Evolutionary conservation across 2,113 vertebrate species (phyloP).

Genomic region (Oxyura jamaicensis): DNA sequence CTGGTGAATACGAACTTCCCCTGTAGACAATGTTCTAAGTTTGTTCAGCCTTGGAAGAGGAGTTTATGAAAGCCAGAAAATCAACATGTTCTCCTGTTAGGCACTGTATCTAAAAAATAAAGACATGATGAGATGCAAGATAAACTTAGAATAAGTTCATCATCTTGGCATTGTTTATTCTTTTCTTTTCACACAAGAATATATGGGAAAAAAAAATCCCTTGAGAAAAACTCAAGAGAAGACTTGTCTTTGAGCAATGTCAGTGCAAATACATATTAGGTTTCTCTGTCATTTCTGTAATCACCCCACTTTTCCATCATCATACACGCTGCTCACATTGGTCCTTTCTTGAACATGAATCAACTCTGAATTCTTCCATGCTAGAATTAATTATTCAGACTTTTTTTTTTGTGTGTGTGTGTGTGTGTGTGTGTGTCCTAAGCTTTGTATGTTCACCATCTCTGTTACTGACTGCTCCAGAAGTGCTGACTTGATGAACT

Average conservation of each 20-base stretch:
- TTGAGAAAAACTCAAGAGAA: not conserved
- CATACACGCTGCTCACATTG: not conserved
- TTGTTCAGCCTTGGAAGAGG: not conserved
- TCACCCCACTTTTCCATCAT: not conserved
- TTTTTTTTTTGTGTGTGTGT: too few relatives aligned
- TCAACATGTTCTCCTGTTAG: fast-evolving
- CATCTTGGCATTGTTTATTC: not conserved
- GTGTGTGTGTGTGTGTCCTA: too few relatives aligned
- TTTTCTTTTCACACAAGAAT: not conserved
- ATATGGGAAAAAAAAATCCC: not conserved
- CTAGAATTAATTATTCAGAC: not conserved
- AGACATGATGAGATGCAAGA: not conserved
- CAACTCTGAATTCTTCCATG: fast-evolving
- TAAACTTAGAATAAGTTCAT: not conserved
- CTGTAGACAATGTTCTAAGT: too few relatives aligned
- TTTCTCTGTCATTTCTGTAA: not conserved
- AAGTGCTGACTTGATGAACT: not conserved
- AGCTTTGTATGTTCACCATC: not conserved
- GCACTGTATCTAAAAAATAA: not conserved
- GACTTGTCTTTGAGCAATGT: not conserved
- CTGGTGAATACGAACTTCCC: too few relatives aligned
- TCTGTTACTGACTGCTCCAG: not conserved
- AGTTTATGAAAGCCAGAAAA: not conserved
- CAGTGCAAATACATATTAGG: not conserved
- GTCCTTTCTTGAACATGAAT: not conserved